phyloP scores from a whole-genome alignment of 2,888 invertebrate species.

The Drosophila mulleri region DNA sequence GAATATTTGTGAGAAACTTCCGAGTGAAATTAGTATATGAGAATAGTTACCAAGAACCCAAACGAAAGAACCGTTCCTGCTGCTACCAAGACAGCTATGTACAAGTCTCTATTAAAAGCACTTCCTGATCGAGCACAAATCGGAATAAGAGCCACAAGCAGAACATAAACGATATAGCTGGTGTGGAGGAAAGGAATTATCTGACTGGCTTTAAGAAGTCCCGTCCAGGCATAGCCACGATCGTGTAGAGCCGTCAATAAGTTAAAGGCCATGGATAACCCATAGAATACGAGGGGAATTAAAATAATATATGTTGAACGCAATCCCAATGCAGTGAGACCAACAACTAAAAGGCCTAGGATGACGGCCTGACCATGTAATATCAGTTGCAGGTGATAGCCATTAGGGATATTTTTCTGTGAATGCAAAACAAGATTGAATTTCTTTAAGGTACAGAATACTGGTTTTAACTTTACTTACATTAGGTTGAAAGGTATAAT shows the following conservation, averaged over 20 bases:
- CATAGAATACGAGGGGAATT: constrained; percentile 79
- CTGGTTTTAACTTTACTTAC: constrained; percentile 54
- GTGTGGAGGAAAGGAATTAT: constrained; percentile 85
- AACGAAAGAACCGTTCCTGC: constrained; percentile 77
- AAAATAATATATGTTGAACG: constrained; percentile 78
- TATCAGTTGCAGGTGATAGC: constrained; percentile 76
- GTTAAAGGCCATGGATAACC: constrained; percentile 70
- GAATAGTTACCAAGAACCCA: constrained; percentile 66
- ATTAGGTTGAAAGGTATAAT: constrained; percentile 67
- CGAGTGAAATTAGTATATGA: rapidly evolving
- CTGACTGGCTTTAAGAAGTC: constrained; percentile 81
- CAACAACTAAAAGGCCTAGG: constrained; percentile 62
- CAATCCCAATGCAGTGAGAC: constrained; percentile 64
- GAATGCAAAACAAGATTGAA: background rate
- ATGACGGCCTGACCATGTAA: constrained; percentile 81
- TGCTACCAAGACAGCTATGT: constrained; percentile 85
- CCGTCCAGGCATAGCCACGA: constrained; percentile 71
- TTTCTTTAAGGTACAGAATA: background rate
- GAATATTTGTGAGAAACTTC: background rate
- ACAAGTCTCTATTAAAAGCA: constrained; percentile 86
- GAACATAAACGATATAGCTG: constrained; percentile 85
- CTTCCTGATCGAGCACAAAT: constrained; percentile 86
- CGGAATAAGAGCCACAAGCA: constrained; percentile 86
- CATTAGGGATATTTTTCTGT: constrained; percentile 69
- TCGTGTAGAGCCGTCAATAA: constrained; percentile 76